Conservation (phyloP, 2,888 invertebrate genomes). For the Chloromyia formosa region DNA sequence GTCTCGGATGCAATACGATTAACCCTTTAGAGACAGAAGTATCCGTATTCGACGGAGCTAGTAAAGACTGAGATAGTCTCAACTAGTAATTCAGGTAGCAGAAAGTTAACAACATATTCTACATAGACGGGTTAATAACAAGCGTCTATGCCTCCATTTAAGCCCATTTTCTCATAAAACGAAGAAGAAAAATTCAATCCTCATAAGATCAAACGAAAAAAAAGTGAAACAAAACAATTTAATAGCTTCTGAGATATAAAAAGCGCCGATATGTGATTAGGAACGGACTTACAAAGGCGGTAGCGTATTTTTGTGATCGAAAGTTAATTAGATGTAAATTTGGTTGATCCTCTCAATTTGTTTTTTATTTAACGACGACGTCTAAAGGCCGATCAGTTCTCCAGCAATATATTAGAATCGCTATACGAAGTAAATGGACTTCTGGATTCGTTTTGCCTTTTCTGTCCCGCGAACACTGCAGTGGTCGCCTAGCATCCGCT, state of each 20-base stretch:
- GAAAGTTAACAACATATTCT: too few relatives aligned
- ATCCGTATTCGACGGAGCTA: too few relatives aligned
- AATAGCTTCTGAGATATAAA: constrained; percentile 45
- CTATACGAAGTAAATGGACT: not conserved
- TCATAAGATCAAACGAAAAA: not conserved
- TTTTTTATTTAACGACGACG: constrained; percentile 25
- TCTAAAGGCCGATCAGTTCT: constrained; percentile 12
- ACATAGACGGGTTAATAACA: constrained; percentile 18
- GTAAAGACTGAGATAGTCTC: too few relatives aligned
- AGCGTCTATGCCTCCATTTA: not conserved
- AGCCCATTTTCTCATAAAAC: not conserved
- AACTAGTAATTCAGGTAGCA: too few relatives aligned
- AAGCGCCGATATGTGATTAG: constrained; percentile 49
- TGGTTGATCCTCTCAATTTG: constrained; percentile 51
- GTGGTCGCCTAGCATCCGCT: too few relatives aligned
- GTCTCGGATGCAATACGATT: constrained; percentile 4
- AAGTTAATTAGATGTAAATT: constrained; percentile 57
- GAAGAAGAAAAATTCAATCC: constrained; percentile 37
- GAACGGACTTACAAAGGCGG: constrained; percentile 47
- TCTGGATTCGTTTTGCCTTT: too few relatives aligned
- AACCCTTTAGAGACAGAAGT: too few relatives aligned
- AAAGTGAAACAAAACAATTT: constrained; percentile 39
- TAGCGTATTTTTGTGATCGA: constrained; percentile 53
- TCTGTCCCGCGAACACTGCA: too few relatives aligned
- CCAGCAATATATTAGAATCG: constrained; percentile 1